Evolutionary conservation across 64 coral and sea anemone genomes (phyloP).

Genomic region (Orbicella faveolata): DNA sequence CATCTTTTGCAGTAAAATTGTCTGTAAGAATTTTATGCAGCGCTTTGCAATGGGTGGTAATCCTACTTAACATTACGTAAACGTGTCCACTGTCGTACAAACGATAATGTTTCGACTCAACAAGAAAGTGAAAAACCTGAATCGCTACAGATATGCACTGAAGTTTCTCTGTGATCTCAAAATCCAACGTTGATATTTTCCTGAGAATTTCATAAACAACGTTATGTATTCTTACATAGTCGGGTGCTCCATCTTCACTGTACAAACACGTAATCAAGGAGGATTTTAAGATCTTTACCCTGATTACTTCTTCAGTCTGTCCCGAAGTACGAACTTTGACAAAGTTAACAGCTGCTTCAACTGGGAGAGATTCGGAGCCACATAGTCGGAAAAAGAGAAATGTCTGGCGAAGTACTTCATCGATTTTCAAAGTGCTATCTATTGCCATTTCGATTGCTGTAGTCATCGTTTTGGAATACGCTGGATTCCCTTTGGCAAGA

Average conservation of each 20-base stretch:
- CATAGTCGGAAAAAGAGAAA: no score
- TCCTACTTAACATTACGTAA: no score
- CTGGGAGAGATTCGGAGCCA: no score
- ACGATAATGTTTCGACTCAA: neutral
- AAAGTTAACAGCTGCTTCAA: neutral
- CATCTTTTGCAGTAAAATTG: no score
- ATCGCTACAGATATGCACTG: slow-evolving; percentile 1
- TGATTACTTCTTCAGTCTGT: slow-evolving; percentile 25
- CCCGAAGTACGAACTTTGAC: neutral
- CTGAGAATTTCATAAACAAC: slow-evolving; percentile 43
- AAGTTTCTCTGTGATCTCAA: neutral
- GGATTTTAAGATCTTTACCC: slow-evolving; percentile 21
- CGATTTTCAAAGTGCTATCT: slow-evolving; percentile 14
- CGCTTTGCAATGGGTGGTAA: no score
- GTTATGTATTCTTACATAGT: slow-evolving; percentile 34
- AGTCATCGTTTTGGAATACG: no score
- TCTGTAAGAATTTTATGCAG: no score
- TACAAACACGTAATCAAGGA: slow-evolving; percentile 37
- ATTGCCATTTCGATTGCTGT: neutral
- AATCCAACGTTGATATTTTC: neutral
- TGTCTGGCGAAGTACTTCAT: slow-evolving; percentile 13
- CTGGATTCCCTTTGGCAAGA: neutral
- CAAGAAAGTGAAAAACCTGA: slow-evolving; percentile 6
- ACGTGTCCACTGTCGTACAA: no score
- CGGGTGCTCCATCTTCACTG: neutral